phyloP scores from a whole-genome alignment of 2,113 vertebrate genomes.

The Desmodus rotundus region DNA sequence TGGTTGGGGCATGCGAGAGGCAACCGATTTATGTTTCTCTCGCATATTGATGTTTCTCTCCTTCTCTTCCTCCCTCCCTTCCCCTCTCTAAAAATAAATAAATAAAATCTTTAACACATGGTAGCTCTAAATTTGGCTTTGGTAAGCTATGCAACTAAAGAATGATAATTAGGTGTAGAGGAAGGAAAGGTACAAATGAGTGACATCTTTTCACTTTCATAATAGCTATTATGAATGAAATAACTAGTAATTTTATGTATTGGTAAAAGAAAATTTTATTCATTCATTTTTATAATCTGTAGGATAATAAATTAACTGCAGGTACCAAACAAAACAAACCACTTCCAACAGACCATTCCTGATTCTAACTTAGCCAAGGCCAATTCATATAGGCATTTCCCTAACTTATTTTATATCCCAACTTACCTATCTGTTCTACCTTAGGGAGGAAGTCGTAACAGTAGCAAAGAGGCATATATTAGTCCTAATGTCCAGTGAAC shows the following conservation, averaged over 20 bases:
- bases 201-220: neutral
- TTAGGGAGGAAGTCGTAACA: neutral
- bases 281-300: conserved; percentile 20
- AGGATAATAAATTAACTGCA: conserved; percentile 39
- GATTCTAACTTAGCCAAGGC: neutral
- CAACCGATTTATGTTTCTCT: too few relatives aligned
- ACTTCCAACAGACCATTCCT: neutral
- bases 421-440: neutral
- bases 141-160: neutral
- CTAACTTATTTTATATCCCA: neutral
- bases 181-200: neutral
- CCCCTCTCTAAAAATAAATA: too few relatives aligned
- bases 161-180: neutral
- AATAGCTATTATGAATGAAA: neutral
- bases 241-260: neutral
- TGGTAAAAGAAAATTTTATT: conserved; percentile 36
- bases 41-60: too few relatives aligned
- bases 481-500: neutral
- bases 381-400: neutral
- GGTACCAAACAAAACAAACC: neutral
- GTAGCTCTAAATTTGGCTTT: neutral
- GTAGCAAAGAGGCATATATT: neutral
- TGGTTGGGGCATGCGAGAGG: too few relatives aligned
- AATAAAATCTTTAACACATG: neutral
- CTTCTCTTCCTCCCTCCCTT: too few relatives aligned